Evolutionary conservation across 1,140 invertebrate genomes (phyloP), one percentile per base, ranked within the genome.

Genomic region (Lepidotrigona ventralis): DNA sequence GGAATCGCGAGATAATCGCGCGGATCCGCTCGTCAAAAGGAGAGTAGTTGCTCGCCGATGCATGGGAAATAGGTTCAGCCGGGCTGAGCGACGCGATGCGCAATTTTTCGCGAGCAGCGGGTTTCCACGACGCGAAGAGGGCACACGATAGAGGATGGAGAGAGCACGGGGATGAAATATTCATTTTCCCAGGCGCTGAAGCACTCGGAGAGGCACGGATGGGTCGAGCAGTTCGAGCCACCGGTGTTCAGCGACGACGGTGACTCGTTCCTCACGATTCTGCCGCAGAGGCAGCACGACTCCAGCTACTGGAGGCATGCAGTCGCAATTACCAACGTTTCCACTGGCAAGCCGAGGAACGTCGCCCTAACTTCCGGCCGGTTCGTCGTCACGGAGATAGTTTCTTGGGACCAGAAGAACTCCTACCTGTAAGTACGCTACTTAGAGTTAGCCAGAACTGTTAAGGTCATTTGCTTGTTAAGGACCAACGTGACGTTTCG

Each of bases 311-410:
- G 95, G 93, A 95, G 96, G 89, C 97, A 98, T 87, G 92, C 97
- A 39, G 95, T 95, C 23, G 89, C 96, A 68, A 93, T 97, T 73
- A 92, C 93, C 68, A 92, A 93, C 63, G 90, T 87, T 58, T 91
- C 70, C 84, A 93, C 78, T 53, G 76, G 74, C 72, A 86, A 85
- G 46, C 83, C 93, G 68, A 79, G 68, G 83, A 85, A 92, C 71
- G 93, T 93, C 77, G 95, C 96, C 68, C 93, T 98, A 70, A 98
- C 97, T 71, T 95, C 94, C 51, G 97, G 97, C 51, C 95, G 95
- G 81, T 97, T 96, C 91, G 96, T 97, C 79, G 98, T 99, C 26
- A 96, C 96, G 15, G 95, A 97, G 88, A 97, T 99, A 83, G 93
- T 98, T 5, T 95, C 95, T 39, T 98, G 97, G 97, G 96, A 98